Conservation (phyloP, 2,797 vertebrate genomes). For the Rhyacichthys aspro region DNA sequence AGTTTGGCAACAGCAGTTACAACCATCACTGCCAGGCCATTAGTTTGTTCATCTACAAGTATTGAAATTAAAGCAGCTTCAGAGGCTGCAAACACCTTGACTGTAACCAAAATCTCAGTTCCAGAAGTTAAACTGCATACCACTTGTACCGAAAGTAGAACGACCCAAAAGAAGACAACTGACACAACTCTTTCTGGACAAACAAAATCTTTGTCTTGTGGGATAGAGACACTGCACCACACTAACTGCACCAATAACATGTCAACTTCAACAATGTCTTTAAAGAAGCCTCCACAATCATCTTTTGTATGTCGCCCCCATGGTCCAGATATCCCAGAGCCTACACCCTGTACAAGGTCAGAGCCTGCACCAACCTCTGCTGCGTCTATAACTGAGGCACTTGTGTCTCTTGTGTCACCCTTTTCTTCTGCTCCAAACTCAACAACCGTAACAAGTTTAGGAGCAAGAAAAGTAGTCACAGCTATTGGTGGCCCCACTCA, state of each 20-base stretch:
- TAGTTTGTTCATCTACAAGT: conserved; percentile 25
- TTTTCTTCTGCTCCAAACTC: conserved; percentile 44
- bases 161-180: conserved; percentile 44
- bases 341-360: conserved; percentile 45
- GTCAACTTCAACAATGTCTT: conserved; percentile 33
- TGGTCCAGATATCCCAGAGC: conserved; percentile 34
- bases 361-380: conserved; percentile 41
- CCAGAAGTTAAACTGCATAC: conserved; percentile 46
- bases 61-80: conserved; percentile 44
- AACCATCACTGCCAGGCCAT: conserved; percentile 34
- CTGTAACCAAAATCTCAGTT: conserved; percentile 38
- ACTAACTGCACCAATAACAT: conserved; percentile 36
- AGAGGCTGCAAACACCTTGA: conserved; percentile 33
- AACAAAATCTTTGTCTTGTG: conserved; percentile 45
- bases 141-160: conserved; percentile 18
- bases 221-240: conserved; percentile 23
- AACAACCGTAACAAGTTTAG: conserved; percentile 45
- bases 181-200: conserved; percentile 48
- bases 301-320: conserved; percentile 46
- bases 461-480: conserved; percentile 64
- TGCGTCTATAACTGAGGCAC: conserved; percentile 32
- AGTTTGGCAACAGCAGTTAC: conserved; percentile 29
- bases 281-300: conserved; percentile 38
- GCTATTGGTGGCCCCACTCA: conserved; percentile 48
- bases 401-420: conserved; percentile 5